Evolutionary conservation across 2,797 vertebrate species (phyloP).

Genomic region (Pteronotus mesoamericanus): DNA sequence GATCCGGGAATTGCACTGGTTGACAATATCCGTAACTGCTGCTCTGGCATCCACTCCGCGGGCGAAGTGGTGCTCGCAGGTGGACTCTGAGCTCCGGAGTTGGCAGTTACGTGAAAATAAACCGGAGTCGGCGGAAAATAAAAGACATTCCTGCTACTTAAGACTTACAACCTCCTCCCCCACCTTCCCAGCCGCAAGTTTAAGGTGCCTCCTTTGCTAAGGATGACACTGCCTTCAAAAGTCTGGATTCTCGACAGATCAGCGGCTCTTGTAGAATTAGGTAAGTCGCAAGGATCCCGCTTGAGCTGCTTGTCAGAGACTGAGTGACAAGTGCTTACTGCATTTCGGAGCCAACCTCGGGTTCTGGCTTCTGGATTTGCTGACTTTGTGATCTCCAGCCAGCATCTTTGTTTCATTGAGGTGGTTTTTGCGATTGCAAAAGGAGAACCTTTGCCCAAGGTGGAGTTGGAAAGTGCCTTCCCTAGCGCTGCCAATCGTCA

Average conservation of each 20-base stretch:
- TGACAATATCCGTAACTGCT: background rate
- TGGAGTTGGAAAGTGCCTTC: background rate
- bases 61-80: rapidly evolving
- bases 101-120: background rate
- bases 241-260: background rate
- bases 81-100: background rate
- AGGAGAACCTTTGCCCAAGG: background rate
- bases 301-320: background rate
- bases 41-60: rapidly evolving
- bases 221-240: background rate
- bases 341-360: background rate
- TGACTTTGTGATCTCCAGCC: background rate
- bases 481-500: background rate
- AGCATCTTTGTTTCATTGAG: background rate
- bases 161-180: no score
- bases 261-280: background rate
- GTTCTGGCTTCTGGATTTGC: background rate
- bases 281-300: rapidly evolving
- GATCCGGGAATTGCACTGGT: rapidly evolving
- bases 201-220: background rate
- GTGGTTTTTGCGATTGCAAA: background rate
- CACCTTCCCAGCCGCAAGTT: background rate
- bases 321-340: background rate
- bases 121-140: no score
- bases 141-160: background rate